Evolutionary conservation across 1,140 invertebrate genomes (phyloP).

Genomic region (Berghia stephanieae): DNA sequence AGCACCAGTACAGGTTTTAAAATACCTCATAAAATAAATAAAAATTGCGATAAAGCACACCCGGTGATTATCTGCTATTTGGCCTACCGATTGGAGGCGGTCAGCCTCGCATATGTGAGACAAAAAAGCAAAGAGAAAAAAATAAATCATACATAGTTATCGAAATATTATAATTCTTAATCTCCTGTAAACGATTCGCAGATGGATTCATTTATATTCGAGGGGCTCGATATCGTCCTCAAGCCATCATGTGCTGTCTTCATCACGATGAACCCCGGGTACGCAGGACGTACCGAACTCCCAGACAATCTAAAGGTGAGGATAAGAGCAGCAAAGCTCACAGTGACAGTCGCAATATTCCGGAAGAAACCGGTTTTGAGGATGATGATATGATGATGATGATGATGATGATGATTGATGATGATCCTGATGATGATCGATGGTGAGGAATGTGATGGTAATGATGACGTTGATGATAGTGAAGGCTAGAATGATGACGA

Average conservation of each 20-base stretch:
- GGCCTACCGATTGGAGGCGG: no score
- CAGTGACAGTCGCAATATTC: neutral
- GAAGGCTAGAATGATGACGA: no score
- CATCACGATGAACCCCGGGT: constrained; percentile 71
- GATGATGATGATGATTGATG: no score
- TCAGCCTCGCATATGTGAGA: no score
- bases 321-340: neutral
- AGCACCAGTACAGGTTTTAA: no score
- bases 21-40: no score
- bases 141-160: neutral
- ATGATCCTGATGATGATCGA: neutral
- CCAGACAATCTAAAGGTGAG: constrained; percentile 67
- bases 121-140: no score
- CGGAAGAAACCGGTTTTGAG: neutral
- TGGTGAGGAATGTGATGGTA: neutral
- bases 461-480: neutral
- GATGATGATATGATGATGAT: neutral
- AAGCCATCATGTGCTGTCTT: constrained; percentile 67
- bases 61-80: no score
- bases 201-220: constrained; percentile 67
- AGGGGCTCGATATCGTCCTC: constrained; percentile 65
- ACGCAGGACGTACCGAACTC: constrained; percentile 74
- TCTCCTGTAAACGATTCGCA: constrained; percentile 27
- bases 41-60: no score
- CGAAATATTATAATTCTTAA: neutral